Conservation (phyloP, 2,113 vertebrate genomes). For the Lipophrys pholis region DNA sequence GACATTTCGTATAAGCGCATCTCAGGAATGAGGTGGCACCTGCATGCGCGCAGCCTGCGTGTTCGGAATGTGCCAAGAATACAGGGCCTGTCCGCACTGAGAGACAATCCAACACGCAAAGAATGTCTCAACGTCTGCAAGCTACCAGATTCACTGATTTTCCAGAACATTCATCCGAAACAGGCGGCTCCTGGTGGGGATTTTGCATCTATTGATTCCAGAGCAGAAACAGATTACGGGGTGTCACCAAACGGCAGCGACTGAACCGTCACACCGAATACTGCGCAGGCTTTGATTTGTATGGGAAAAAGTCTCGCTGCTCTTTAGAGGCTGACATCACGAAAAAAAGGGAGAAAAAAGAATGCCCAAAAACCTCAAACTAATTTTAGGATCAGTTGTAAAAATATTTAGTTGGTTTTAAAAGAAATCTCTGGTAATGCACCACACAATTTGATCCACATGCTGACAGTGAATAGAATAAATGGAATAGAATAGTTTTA, state of each 20-base stretch:
- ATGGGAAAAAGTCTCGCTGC: slow-evolving; percentile 19
- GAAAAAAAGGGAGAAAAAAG: too few species aligned
- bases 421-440: too few species aligned
- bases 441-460: too few species aligned
- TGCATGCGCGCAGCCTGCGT: slow-evolving; percentile 3
- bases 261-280: slow-evolving; percentile 49
- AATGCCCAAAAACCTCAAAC: not conserved
- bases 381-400: too few species aligned
- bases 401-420: too few species aligned
- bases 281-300: slow-evolving; percentile 31
- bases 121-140: slow-evolving; percentile 39
- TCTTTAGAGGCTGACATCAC: slow-evolving; percentile 6
- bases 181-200: slow-evolving; percentile 41
- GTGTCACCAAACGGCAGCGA: slow-evolving; percentile 47
- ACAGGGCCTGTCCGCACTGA: not conserved
- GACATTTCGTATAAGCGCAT: not conserved
- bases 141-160: slow-evolving; percentile 40
- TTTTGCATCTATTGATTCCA: slow-evolving; percentile 29
- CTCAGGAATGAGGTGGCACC: slow-evolving; percentile 33
- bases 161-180: slow-evolving; percentile 27
- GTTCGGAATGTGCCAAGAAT: slow-evolving; percentile 33
- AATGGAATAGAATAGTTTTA: too few species aligned
- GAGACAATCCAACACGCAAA: slow-evolving; percentile 1
- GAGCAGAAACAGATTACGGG: slow-evolving; percentile 14
- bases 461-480: too few species aligned